Evolutionary conservation across 1,140 invertebrate species (phyloP).

Genomic region (Probaryconus sp.): DNA sequence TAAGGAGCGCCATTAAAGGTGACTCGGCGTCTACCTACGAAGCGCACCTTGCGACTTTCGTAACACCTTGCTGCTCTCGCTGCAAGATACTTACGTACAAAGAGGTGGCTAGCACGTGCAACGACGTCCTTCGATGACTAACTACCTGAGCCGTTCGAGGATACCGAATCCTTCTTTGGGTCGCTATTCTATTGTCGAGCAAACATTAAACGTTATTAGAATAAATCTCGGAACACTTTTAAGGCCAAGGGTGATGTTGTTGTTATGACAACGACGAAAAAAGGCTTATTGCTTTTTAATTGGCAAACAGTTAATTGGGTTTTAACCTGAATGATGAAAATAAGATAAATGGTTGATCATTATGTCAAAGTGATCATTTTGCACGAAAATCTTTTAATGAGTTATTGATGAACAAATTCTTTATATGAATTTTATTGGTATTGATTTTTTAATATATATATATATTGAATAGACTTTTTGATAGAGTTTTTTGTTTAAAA

Average conservation of each 20-base stretch:
- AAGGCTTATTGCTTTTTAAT: conserved; percentile 12
- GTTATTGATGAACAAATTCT: no score
- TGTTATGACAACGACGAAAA: neutral
- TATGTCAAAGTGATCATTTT: no score
- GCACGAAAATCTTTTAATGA: no score
- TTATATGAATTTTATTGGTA: no score
- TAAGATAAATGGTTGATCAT: no score
- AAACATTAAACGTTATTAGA: conserved; percentile 33
- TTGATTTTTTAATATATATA: no score
- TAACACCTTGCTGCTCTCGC: conserved; percentile 60
- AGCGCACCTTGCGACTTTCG: conserved; percentile 59
- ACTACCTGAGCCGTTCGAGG: conserved; percentile 64
- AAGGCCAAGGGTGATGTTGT: conserved; percentile 35
- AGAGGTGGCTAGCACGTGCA: conserved; percentile 58
- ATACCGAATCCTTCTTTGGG: conserved; percentile 62
- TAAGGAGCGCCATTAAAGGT: conserved; percentile 9
- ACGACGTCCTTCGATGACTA: conserved; percentile 43
- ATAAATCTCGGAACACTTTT: conserved; percentile 36
- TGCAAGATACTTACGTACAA: conserved; percentile 33
- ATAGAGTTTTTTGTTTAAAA: no score
- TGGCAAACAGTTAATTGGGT: neutral
- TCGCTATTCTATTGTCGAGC: conserved; percentile 49
- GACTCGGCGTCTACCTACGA: conserved; percentile 11
- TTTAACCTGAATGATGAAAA: no score
- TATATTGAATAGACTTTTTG: no score